Evolutionary conservation across 2,888 invertebrate genomes (phyloP).

Genomic region (Caradrina clavipalpis): DNA sequence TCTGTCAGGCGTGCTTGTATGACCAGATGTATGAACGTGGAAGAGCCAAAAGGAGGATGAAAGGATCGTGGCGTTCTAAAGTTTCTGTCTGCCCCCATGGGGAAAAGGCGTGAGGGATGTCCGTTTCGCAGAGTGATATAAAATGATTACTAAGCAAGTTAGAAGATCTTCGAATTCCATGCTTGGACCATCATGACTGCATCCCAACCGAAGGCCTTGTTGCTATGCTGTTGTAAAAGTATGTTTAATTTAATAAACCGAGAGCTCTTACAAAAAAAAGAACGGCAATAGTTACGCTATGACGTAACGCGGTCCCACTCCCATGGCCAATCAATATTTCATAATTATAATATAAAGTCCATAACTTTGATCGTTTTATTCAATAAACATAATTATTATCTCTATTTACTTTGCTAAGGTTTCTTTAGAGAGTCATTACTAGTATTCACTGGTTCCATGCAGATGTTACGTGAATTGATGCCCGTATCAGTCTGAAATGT

Average conservation of each 20-base stretch:
- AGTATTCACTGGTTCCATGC: constrained; percentile 26
- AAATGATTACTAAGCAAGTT: background rate
- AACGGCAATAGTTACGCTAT: constrained; percentile 11
- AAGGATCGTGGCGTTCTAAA: no score
- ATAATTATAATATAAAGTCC: constrained; percentile 41
- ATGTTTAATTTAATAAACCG: no score
- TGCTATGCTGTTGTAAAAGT: constrained; percentile 22
- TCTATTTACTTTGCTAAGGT: constrained; percentile 32
- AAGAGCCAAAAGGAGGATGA: no score
- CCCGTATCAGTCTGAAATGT: constrained; percentile 40
- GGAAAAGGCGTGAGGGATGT: background rate
- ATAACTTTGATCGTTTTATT: constrained; percentile 28
- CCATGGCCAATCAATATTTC: constrained; percentile 42
- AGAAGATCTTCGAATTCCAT: background rate
- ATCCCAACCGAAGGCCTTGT: background rate
- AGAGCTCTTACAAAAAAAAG: background rate
- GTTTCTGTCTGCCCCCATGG: no score
- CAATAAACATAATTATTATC: constrained; percentile 23
- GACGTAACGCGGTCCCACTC: constrained; percentile 24
- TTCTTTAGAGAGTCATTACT: constrained; percentile 22
- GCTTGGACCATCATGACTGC: background rate
- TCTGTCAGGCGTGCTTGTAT: no score
- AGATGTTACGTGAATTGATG: constrained; percentile 21
- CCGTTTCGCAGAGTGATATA: constrained; percentile 1
- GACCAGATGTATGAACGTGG: no score